phyloP scores from a whole-genome alignment of 1,140 invertebrate genomes.

The Microplitis demolitor region DNA sequence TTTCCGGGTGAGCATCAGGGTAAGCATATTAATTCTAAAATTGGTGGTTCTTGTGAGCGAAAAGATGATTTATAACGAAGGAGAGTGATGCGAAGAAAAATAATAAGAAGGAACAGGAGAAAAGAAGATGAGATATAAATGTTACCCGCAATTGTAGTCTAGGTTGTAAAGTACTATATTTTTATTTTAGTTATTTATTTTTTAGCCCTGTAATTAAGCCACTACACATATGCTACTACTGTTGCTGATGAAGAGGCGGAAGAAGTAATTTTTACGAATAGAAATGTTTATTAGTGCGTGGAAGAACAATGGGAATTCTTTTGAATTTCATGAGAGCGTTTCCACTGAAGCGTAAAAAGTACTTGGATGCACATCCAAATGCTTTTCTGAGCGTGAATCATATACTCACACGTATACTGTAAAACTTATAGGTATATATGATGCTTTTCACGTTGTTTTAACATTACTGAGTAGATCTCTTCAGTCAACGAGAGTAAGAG shows the following conservation, averaged over 20 bases:
- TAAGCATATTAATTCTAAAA: slow-evolving; percentile 14
- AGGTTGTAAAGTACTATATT: background rate
- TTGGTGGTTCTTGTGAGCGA: background rate
- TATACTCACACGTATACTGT: background rate
- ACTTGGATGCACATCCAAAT: background rate
- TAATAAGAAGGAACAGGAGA: background rate
- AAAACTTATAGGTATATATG: background rate
- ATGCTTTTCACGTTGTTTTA: slow-evolving; percentile 8
- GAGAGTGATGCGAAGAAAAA: background rate
- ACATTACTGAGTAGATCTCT: background rate
- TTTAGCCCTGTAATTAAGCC: background rate
- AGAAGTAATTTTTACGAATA: background rate
- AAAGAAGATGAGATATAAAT: no score
- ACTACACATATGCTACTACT: background rate
- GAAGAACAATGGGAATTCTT: background rate
- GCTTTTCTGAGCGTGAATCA: slow-evolving; percentile 7
- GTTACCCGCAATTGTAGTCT: no score
- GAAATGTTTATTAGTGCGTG: background rate
- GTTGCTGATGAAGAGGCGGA: background rate
- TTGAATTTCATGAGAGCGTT: background rate
- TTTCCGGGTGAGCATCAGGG: background rate
- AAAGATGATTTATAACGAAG: background rate
- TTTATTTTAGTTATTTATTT: background rate
- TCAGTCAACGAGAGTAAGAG: background rate
- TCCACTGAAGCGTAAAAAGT: background rate